A percentile compares a stretch with the other conserved stretches of the same genome.
Conservation (phyloP, 2,797 vertebrate species). For the Sternotherus odoratus region DNA sequence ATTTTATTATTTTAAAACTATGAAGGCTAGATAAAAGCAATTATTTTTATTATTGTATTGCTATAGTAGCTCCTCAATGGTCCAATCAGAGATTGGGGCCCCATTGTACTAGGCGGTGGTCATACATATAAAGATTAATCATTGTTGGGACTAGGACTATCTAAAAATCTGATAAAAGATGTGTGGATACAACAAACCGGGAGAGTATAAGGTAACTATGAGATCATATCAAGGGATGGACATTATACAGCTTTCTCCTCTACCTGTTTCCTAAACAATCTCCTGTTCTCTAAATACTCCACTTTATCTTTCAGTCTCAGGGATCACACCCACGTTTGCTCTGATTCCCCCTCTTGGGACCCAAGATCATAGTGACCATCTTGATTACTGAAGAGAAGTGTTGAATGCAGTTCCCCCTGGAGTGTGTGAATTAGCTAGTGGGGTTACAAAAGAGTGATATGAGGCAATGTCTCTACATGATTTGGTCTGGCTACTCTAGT, state of each 20-base stretch:
- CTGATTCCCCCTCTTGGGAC: neutral
- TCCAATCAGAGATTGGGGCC: neutral
- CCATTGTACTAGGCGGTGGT: neutral
- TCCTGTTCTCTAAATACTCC: neutral
- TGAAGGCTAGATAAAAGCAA: neutral
- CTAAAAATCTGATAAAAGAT: slow-evolving; percentile 10
- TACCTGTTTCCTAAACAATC: neutral
- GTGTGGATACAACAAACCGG: neutral
- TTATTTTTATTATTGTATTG: neutral
- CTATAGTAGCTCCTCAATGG: neutral
- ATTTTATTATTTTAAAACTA: slow-evolving; percentile 1
- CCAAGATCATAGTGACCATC: neutral
- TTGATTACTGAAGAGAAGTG: neutral
- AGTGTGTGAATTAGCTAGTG: neutral
- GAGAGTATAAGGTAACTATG: neutral
- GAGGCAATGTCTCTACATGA: neutral
- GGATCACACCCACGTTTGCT: neutral
- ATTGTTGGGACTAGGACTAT: neutral
- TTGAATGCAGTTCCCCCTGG: neutral
- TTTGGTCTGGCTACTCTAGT: neutral
- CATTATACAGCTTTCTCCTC: neutral
- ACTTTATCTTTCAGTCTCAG: neutral
- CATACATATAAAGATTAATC: neutral
- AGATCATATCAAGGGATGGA: neutral
- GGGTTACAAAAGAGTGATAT: neutral